These are phyloP conservation scores for Eublepharis macularius DNA, from an alignment of 2,113 vertebrate genomes.

Conservation along the genomic window DNA sequence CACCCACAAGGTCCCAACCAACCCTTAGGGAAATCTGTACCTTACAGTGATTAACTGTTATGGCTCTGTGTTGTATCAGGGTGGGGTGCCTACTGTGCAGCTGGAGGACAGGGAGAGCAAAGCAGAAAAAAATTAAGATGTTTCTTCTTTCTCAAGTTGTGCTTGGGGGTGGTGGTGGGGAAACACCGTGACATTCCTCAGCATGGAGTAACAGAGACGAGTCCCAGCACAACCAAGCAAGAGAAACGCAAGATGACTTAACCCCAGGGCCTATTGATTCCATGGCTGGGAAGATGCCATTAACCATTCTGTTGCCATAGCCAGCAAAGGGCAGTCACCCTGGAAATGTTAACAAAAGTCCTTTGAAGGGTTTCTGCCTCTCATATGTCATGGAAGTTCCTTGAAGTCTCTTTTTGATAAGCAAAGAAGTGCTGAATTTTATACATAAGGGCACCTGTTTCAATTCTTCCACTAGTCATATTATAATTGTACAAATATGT, in stretches of 20 bases:
- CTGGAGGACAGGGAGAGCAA: background rate
- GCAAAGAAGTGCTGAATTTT: rapidly evolving
- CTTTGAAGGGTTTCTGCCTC: rapidly evolving
- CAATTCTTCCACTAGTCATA: background rate
- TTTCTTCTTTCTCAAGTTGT: slow-evolving; percentile 44
- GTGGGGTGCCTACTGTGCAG: background rate
- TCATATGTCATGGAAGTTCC: background rate
- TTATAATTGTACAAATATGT: no score
- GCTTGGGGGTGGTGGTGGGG: slow-evolving; percentile 8
- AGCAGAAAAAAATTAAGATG: background rate
- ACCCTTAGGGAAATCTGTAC: background rate
- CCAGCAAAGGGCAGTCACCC: background rate
- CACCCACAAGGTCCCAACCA: background rate
- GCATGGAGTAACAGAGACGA: slow-evolving; percentile 8
- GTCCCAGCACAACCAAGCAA: slow-evolving; percentile 26
- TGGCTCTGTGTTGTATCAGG: background rate
- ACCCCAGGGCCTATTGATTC: background rate
- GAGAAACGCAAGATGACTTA: slow-evolving; percentile 11
- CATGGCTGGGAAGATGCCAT: background rate
- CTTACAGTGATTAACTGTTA: background rate
- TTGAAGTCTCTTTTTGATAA: background rate
- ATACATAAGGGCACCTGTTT: background rate
- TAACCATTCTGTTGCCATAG: slow-evolving; percentile 17
- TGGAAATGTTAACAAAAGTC: rapidly evolving
- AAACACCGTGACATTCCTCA: slow-evolving; percentile 40